Base-by-base conservation (phyloP, 2,113 vertebrate genomes). In the Patagioenas fasciata region DNA sequence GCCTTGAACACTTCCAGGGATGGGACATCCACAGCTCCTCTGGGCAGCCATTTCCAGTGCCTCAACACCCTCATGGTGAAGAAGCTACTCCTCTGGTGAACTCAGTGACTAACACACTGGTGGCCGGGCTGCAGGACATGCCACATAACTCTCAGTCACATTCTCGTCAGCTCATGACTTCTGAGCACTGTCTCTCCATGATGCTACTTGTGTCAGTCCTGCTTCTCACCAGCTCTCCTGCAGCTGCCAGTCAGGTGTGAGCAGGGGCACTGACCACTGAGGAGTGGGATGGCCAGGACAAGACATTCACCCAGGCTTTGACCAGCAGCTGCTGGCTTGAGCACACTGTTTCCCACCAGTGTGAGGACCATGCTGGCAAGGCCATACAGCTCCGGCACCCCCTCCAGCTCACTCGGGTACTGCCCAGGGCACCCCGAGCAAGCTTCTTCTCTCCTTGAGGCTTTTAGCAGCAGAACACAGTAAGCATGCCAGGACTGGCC, bases 381-480 rank as follows among this genome's bases (percentile, higher is more conserved):
- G 31, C 24, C 1, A 0, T 29, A 16, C 9, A 15, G 36, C 38
- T 84, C 57, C 47, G 29, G 32, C 26, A 72, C n/a, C 70, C 14
- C 29, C 36, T 28, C 48, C 26, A 31, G 29, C 48, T 85, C 64
- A 16, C 36, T 31, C 1, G 2, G 34, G 34, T 57, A 11, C 40
- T 4, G 1, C 16, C 11, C 23, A 11, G 42, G 11, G 11, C 44
- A 79, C 15, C 77, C 44, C 5, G 2, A 58, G 18, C 34, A 26
- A 19, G 17, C 11, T 71, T n/a, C 7, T 48, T 9, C 13, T 13
- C 9, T 29, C n/a, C 26, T 44, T 2, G 0, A 23, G 20, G 26
- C 28, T 2, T 0, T 9, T 6, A 15, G 42, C 31, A 79, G 23
- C 15, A 0, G 2, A 28, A 10, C 0, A 0, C 38, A 73, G 15